phyloP scores from a whole-genome alignment of 2,113 vertebrate genomes.

The Nibea coibor region DNA sequence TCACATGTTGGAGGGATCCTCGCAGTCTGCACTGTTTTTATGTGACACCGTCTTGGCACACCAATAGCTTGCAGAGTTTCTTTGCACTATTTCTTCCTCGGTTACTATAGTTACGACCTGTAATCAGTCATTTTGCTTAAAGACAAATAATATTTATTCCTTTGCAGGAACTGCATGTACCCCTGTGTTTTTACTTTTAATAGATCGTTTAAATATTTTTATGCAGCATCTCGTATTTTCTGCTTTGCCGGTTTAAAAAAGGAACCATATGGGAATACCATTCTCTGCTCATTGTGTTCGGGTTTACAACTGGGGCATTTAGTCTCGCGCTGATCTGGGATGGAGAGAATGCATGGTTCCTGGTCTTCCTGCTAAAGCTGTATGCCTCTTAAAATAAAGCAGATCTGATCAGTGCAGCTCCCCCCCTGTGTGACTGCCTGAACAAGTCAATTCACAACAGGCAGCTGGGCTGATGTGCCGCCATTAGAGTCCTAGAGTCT shows the following conservation, averaged over 20 bases:
- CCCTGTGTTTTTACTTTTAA: conserved; percentile 12
- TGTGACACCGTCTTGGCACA: conserved; percentile 35
- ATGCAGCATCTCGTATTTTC: conserved; percentile 40
- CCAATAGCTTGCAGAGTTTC: conserved; percentile 32
- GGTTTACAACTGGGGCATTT: conserved; percentile 57
- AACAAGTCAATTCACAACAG: conserved; percentile 73
- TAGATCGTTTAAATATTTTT: conserved; percentile 34
- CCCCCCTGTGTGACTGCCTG: conserved; percentile 20
- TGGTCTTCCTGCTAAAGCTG: conserved; percentile 45
- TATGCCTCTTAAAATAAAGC: conserved; percentile 66
- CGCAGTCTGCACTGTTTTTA: conserved; percentile 44
- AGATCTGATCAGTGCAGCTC: conserved; percentile 60
- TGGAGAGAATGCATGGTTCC: conserved; percentile 63
- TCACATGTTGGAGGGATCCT: conserved; percentile 52
- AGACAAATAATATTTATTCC: conserved; percentile 28
- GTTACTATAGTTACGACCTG: conserved; percentile 49
- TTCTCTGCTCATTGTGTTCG: conserved; percentile 48
- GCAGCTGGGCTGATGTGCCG: conserved; percentile 66
- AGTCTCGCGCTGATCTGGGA: conserved; percentile 67
- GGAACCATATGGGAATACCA: conserved; percentile 36
- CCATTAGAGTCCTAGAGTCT: conserved; percentile 56
- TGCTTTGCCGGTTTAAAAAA: conserved; percentile 31
- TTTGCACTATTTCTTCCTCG: conserved; percentile 7
- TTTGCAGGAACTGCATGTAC: background rate
- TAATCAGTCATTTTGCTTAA: conserved; percentile 27